These are phyloP conservation scores for Brachionus sp. DNA, from an alignment of 1,140 invertebrate genomes.

Conservation along the genomic window DNA sequence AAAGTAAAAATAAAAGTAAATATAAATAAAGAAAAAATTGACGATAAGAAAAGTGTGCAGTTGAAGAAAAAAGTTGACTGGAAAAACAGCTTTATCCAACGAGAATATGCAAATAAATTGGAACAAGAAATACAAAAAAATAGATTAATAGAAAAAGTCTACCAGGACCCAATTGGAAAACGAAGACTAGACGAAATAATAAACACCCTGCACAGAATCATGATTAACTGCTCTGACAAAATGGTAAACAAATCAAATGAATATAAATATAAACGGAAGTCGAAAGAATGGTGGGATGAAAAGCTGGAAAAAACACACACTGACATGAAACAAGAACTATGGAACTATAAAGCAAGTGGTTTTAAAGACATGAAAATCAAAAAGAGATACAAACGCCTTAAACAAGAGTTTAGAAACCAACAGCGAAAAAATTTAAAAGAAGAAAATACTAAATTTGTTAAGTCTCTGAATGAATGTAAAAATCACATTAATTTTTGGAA, in stretches of 20 bases:
- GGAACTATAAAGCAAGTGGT: neutral
- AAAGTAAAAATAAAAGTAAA: neutral
- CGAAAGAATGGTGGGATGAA: slow-evolving; percentile 1
- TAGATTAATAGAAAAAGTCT: neutral
- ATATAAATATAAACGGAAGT: neutral
- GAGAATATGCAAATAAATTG: neutral
- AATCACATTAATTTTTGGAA: neutral
- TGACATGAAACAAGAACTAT: no score
- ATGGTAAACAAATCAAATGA: neutral
- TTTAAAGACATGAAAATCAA: neutral
- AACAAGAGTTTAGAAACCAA: neutral
- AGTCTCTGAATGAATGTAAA: neutral
- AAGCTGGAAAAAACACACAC: neutral
- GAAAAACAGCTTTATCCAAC: neutral
- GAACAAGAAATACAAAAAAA: neutral
- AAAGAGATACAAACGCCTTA: neutral
- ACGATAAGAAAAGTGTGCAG: neutral
- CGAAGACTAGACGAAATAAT: neutral
- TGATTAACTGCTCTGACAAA: neutral
- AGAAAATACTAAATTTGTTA: neutral
- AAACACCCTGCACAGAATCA: neutral
- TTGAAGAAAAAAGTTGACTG: neutral
- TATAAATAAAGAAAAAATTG: neutral
- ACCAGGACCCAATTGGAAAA: neutral
- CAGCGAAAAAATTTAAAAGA: neutral